Base-by-base conservation (phyloP, 2,113 vertebrate genomes). In the Cottus gobio region DNA sequence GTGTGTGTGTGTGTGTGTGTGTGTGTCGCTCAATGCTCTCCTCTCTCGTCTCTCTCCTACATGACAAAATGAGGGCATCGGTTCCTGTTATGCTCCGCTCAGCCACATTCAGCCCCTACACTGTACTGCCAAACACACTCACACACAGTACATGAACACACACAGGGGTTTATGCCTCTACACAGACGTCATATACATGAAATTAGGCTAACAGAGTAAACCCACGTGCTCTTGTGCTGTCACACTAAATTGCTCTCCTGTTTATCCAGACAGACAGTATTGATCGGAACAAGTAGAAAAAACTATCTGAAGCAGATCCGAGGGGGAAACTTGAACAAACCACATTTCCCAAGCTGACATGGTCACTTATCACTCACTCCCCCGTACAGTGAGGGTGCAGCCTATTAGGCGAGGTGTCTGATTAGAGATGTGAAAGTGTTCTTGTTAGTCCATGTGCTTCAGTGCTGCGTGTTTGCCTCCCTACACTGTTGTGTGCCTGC, bases 181-280 rank as follows among this genome's bases (percentile, higher is more conserved):
- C 30, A 37, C 44, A 16, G 42, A 37, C 5, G 5, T 22, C 22
- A 24, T 24, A 22, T 26, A 46, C 26, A 42, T 46, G 7, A n/a
- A 57, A 11, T 31, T 18, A 50, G 46, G 46, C 46, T 20, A 8
- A 48, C 46, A 48, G 46, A 48, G 46, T 18, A 42, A 60, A 56
- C 28, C 63, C 28, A 57, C 64, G 56, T 5, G 13, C n/a, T n/a
- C n/a, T n/a, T n/a, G 0, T n/a, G 26, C 0, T 0, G 20, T 66
- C 24, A 2, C 39, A 42, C 71, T 24, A 20, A 24, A 13, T 44
- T 66, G 72, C 71, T 46, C 69, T 79, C 7, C 52, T n/a, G 52
- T 80, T 61, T 52, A 52, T 52, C 52, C 69, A 80, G 79, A 83
- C 85, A 78, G 78, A 77, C 60, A 6, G 37, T 76, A 82, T 88